A percentile compares a stretch with the other conserved stretches of the same genome.
phyloP scores from a whole-genome alignment of 2,113 vertebrate genomes.

The Gymnarchus niloticus region DNA sequence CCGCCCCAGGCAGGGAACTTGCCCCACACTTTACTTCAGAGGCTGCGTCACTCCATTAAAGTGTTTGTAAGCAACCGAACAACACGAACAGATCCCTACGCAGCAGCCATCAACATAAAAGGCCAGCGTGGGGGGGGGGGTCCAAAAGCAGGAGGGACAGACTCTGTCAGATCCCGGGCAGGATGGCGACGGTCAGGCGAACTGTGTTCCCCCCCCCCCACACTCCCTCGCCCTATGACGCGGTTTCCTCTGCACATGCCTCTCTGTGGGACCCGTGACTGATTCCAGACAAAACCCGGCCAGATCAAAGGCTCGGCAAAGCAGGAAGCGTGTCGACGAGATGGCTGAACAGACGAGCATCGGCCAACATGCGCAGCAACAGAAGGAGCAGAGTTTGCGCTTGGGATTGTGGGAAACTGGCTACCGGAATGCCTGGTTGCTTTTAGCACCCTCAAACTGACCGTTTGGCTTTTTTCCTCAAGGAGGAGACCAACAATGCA shows the following conservation, averaged over 20 bases:
- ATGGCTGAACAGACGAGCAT: not conserved
- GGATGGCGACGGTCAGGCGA: not conserved
- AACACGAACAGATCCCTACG: not conserved
- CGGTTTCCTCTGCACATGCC: not conserved
- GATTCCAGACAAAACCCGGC: not conserved
- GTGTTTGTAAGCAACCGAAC: not conserved
- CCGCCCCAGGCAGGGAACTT: no score
- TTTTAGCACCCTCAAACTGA: not conserved
- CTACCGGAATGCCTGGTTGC: not conserved
- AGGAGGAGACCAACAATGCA: not conserved
- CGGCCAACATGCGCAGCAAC: not conserved
- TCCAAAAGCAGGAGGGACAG: not conserved
- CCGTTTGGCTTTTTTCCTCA: not conserved
- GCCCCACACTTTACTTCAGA: not conserved
- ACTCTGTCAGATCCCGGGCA: not conserved
- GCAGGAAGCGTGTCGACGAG: not conserved
- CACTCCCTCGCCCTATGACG: not conserved
- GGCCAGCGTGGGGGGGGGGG: not conserved
- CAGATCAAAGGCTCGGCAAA: not conserved
- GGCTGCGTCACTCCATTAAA: not conserved
- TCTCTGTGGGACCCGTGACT: not conserved
- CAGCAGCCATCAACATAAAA: not conserved
- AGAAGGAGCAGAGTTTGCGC: not conserved
- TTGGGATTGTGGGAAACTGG: not conserved
- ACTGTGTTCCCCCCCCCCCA: not conserved